These are phyloP conservation scores for Pagetopsis macropterus DNA, from an alignment of 2,797 vertebrate genomes.

Conservation along the genomic window DNA sequence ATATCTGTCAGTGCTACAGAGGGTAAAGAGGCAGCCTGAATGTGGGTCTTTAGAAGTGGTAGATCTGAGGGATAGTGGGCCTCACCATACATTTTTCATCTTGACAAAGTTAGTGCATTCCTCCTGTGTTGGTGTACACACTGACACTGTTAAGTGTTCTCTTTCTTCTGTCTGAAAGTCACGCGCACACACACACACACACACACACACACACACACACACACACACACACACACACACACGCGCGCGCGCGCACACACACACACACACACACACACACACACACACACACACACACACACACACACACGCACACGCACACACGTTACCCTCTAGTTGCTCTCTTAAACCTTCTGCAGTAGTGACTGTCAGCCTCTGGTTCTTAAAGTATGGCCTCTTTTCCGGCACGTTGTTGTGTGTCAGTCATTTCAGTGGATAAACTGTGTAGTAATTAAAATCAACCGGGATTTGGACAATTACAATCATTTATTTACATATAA, in stretches of 20 bases:
- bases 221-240: neutral
- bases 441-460: too few species aligned
- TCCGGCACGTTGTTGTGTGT: too few species aligned
- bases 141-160: neutral
- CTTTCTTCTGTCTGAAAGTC: conserved; percentile 5
- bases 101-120: conserved; percentile 40
- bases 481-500: too few species aligned
- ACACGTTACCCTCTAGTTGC: neutral
- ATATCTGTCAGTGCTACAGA: conserved; percentile 32
- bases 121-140: neutral
- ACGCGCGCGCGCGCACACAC: too few species aligned
- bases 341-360: neutral
- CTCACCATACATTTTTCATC: conserved; percentile 35
- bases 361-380: neutral
- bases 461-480: too few species aligned
- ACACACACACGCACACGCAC: neutral
- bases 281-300: neutral
- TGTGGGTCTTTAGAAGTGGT: conserved; percentile 26
- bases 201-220: neutral
- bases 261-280: neutral
- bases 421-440: too few species aligned
- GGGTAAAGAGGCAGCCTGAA: conserved; percentile 1
- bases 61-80: conserved; percentile 3
- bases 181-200: neutral
- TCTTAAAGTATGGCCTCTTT: too few species aligned